phyloP scores from a whole-genome alignment of 2,797 vertebrate genomes.

The Agapornis canus region DNA sequence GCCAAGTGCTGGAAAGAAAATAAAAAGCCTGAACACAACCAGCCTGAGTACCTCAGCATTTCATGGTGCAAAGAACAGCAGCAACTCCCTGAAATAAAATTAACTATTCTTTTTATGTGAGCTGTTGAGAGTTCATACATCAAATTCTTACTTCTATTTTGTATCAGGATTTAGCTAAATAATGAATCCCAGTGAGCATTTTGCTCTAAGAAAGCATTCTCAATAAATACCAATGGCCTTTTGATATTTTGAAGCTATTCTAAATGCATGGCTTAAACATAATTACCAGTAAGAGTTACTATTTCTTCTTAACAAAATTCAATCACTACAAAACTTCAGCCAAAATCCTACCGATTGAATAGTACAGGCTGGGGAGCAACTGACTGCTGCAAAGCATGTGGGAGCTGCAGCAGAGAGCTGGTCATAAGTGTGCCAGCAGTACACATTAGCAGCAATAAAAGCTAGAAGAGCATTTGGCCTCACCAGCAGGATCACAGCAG shows the following conservation, averaged over 20 bases:
- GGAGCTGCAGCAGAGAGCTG: background rate
- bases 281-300: background rate
- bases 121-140: background rate
- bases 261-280: background rate
- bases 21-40: background rate
- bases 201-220: background rate
- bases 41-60: background rate
- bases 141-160: background rate
- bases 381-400: background rate
- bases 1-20: background rate
- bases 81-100: background rate
- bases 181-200: background rate
- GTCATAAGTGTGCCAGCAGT: fast-evolving
- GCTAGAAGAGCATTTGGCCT: background rate
- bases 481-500: fast-evolving
- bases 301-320: background rate
- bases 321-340: background rate
- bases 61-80: background rate
- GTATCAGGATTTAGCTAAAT: background rate
- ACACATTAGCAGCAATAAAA: background rate
- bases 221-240: background rate
- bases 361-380: background rate
- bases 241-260: background rate
- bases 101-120: background rate
- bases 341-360: background rate